Evolutionary conservation across 1,140 invertebrate species (phyloP), one percentile per base, ranked within the genome.

Genomic region (Danaus melanippus): DNA sequence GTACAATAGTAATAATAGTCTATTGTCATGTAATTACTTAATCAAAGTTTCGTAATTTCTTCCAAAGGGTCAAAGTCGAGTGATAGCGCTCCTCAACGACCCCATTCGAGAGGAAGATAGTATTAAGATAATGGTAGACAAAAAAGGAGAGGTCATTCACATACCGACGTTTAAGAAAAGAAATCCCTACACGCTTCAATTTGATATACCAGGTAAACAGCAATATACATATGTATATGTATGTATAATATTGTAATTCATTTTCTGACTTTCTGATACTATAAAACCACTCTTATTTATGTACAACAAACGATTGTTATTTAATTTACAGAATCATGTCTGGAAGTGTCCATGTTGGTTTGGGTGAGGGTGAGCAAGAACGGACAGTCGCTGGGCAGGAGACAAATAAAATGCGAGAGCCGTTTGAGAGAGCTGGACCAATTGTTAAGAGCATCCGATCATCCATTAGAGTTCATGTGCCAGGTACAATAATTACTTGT

Each of bases 401-500:
- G 93, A 10, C 93, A 94, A 67, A 92, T 96, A 50, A 96, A 96
- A 76, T 96, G 94, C 77, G 94, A 95, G 80, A 95, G 94, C 69
- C 89, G 93, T 53, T 85, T 96, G 17, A 87, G 93, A 21, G 94
- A 96, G 78, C 81, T 96, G 55, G 94, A 95, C 75, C 93, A 95
- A 67, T 89, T 96, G 56, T 87, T 96, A 40, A 82, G 93, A 43
- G 90, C 91, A 1, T 90, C 91, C 42, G 93, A 94, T 62, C 94
- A 94, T 81, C 94, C 94, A 0, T 81, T 96, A 40, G 92, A 95
- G 72, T 95, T 95, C 70, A 94, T 96, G 91, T 95, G 94, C 64
- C 94, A 95, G 89, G 93, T 94, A 66, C 44, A 43, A 54, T 0
- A 46, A 12, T 49, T 53, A 52, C 40, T 56, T 0, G 45, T 10